phyloP scores from a whole-genome alignment of 2,113 vertebrate genomes.

The Empidonax traillii region DNA sequence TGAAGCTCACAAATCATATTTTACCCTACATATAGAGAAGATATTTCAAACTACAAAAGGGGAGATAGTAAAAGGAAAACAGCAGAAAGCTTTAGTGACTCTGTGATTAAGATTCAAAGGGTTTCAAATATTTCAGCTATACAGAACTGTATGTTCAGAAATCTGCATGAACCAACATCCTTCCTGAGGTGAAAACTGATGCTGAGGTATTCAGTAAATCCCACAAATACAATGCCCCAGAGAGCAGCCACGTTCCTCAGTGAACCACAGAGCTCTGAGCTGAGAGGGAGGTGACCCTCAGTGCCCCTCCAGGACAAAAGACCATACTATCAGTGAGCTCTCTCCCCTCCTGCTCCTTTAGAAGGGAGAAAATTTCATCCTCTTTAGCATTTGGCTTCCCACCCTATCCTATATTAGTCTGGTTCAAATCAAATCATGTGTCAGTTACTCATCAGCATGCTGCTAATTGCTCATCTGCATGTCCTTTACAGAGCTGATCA shows the following conservation, averaged over 20 bases:
- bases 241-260: not conserved
- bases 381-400: not conserved
- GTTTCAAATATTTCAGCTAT: not conserved
- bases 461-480: not conserved
- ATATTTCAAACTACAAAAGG: not conserved
- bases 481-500: not conserved
- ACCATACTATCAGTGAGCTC: not conserved
- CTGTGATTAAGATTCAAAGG: not conserved
- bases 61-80: not conserved
- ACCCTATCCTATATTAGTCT: not conserved
- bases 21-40: not conserved
- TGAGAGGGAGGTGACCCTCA: not conserved
- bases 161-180: not conserved
- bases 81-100: not conserved
- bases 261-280: not conserved
- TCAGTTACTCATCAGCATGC: not conserved
- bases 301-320: not conserved
- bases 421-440: not conserved
- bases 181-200: not conserved
- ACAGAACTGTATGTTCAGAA: not conserved
- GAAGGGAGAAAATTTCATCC: not conserved
- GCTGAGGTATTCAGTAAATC: not conserved
- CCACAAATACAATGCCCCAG: fast-evolving
- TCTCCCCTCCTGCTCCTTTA: not conserved
- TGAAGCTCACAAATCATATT: not conserved